These are phyloP conservation scores for Coleophora deauratella DNA, from an alignment of 2,888 invertebrate species.

Conservation along the genomic window DNA sequence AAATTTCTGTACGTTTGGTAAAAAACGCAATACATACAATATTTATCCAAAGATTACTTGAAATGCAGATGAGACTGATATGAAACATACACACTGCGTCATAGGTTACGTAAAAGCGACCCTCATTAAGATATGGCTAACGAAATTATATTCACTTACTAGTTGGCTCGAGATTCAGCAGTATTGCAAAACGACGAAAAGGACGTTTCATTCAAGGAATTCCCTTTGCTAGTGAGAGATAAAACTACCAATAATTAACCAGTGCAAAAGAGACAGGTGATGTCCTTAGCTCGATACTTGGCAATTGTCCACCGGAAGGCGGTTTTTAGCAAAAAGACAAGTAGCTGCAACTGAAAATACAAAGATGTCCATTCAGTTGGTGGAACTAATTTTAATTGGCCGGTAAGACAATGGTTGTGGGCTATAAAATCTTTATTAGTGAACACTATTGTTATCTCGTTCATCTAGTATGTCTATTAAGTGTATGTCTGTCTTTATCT, in stretches of 20 bases:
- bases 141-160: constrained; percentile 61
- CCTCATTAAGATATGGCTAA: constrained; percentile 25
- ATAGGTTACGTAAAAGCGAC: not conserved
- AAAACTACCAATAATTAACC: constrained; percentile 19
- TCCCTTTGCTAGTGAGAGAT: constrained; percentile 39
- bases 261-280: constrained; percentile 29
- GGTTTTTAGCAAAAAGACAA: constrained; percentile 60
- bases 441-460: too few species aligned
- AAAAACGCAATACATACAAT: too few species aligned
- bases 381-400: constrained; percentile 17
- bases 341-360: constrained; percentile 58
- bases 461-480: too few species aligned
- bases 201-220: constrained; percentile 66
- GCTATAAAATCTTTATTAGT: too few species aligned
- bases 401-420: not conserved
- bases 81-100: too few species aligned
- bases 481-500: too few species aligned
- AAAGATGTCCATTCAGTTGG: constrained; percentile 57
- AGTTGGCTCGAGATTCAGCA: constrained; percentile 50
- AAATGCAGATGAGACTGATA: too few species aligned
- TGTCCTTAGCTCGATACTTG: constrained; percentile 57
- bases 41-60: too few species aligned
- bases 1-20: too few species aligned
- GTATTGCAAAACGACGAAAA: constrained; percentile 64
- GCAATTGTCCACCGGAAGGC: constrained; percentile 72